Evolutionary conservation across 2,888 invertebrate genomes (phyloP), one percentile per base, ranked within the genome.

Genomic region (Aromia moschata): DNA sequence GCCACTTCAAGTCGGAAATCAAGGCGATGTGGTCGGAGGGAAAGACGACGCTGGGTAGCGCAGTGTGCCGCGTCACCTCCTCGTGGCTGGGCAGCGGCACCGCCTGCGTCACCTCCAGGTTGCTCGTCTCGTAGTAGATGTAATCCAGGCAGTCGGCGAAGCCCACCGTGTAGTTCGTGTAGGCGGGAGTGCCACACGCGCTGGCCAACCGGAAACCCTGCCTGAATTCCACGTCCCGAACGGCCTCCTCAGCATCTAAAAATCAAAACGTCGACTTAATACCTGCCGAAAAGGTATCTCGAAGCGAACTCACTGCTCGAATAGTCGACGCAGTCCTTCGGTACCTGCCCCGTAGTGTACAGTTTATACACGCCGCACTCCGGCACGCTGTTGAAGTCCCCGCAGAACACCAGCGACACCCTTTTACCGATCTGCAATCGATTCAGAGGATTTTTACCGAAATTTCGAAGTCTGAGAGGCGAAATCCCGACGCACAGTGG

Each of bases 1-100:
- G 76, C 83, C 85, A 89, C 70, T 83, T 80, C 62, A 95, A 83
- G 83, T 95, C 93, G n/a, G 90, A 88, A 61, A 96, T 84, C 44
- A 97, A 82, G 10, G 98, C 90, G 64, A 98, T 83, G 79, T 98
- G 98, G 82, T 98, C 98, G 1, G 97, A 97, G 0, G 98, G 98
- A 79, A 93, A 93, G 1, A 92, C 89, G 44, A 90, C 84, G 70
- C 94, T 96, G 0, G 98, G 98, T 62, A 98, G 84, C 1, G 94
- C 97, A 33, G 81, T 85, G 73, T 93, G 83, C 52, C 86, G 81
- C 52, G 81, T 85, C 14, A 98, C 82, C 76, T 95, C 92, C 69
- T 92, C 91, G 37, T 87, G 83, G 43, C 86, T 86, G 0, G 96
- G 96, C 70, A 95, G 81, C 0, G 96, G 95, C 56, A 96, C 85